Evolutionary conservation across 2,888 invertebrate genomes (phyloP).

Genomic region (Ectemnius continuus): DNA sequence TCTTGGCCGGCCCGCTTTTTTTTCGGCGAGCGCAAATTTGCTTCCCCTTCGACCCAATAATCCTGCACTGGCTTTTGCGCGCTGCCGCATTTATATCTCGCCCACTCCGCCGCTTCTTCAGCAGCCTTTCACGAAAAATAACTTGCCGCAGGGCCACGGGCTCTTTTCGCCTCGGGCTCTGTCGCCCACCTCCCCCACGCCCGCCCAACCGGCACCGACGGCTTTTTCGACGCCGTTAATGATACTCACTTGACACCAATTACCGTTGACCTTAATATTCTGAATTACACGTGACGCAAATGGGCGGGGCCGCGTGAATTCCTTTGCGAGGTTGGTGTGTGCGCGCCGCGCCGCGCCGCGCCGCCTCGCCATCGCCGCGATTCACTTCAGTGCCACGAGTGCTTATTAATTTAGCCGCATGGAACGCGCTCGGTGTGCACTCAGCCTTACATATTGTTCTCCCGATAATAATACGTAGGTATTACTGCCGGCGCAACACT

Average conservation of each 20-base stretch:
- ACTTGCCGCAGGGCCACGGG: too few species aligned
- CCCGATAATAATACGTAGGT: too few species aligned
- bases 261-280: slow-evolving; percentile 5
- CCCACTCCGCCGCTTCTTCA: not conserved
- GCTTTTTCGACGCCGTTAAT: slow-evolving; percentile 1
- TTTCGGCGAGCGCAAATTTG: too few species aligned
- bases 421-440: not conserved
- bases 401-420: not conserved
- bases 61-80: too few species aligned
- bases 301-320: not conserved
- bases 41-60: slow-evolving; percentile 12
- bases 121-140: too few species aligned
- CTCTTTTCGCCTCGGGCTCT: too few species aligned
- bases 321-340: too few species aligned
- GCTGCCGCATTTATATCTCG: slow-evolving; percentile 4
- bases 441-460: too few species aligned
- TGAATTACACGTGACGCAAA: slow-evolving; percentile 3
- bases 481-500: too few species aligned
- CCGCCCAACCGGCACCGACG: not conserved
- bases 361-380: not conserved
- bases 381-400: not conserved
- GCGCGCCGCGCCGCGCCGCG: not conserved
- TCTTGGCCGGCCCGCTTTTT: slow-evolving; percentile 8
- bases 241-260: slow-evolving; percentile 3
- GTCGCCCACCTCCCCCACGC: too few species aligned